Evolutionary conservation across 2,797 vertebrate species (phyloP).

Genomic region (Valencia hispanica): DNA sequence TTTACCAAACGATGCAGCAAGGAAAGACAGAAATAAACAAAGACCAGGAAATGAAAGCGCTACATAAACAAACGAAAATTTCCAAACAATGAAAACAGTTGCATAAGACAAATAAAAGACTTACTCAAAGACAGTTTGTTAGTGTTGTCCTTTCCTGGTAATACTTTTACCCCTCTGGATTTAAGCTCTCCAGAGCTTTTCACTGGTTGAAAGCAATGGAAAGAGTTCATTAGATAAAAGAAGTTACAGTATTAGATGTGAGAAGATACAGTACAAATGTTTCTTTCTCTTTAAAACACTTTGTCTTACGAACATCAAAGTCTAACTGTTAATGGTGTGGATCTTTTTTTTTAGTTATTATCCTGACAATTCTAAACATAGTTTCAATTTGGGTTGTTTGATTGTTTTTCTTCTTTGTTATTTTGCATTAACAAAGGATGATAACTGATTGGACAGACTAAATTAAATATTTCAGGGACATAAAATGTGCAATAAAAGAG

Average conservation of each 20-base stretch:
- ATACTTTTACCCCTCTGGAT: constrained; percentile 97
- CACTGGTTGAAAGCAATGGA: constrained; percentile 78
- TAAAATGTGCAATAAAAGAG: constrained; percentile 41
- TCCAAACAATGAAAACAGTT: constrained; percentile 67
- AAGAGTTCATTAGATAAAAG: constrained; percentile 74
- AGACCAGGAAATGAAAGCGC: constrained; percentile 58
- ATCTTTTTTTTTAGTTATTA: constrained; percentile 18
- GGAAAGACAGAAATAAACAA: constrained; percentile 57
- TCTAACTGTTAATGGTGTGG: constrained; percentile 37
- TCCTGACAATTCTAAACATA: constrained; percentile 30
- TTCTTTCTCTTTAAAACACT: constrained; percentile 68
- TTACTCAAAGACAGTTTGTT: constrained; percentile 98
- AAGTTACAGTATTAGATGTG: constrained; percentile 76
- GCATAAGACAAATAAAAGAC: constrained; percentile 78
- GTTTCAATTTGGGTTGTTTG: constrained; percentile 34
- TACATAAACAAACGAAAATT: constrained; percentile 59
- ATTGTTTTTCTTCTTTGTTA: constrained; percentile 1
- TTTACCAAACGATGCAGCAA: constrained; percentile 65
- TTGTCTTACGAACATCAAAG: constrained; percentile 46
- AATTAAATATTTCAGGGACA: constrained; percentile 33
- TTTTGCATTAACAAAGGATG: constrained; percentile 47
- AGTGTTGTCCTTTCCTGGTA: constrained; percentile 94
- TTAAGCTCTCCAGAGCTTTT: constrained; percentile 93
- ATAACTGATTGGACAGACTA: constrained; percentile 50
- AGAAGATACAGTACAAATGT: constrained; percentile 75